These are phyloP conservation scores for Macquaria australasica DNA, from an alignment of 2,113 vertebrate genomes.

Conservation along the genomic window DNA sequence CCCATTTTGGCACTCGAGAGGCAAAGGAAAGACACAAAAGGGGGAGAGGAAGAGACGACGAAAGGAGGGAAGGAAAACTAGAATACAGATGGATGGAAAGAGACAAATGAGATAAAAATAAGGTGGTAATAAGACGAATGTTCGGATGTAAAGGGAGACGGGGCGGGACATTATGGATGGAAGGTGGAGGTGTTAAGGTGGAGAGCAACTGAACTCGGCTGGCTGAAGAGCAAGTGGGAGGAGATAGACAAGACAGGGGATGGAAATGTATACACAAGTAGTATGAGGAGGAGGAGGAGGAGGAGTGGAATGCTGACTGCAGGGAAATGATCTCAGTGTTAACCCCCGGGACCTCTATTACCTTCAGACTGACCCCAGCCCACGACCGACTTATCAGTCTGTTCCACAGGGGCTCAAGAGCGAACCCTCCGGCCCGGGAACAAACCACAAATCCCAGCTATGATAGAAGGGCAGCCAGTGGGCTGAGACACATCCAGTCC, in stretches of 20 bases:
- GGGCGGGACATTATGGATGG: not conserved
- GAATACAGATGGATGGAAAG: conserved; percentile 33
- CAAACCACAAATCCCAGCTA: conserved; percentile 10
- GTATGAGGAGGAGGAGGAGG: not conserved
- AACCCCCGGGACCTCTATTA: conserved; percentile 66
- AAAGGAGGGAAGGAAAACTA: conserved; percentile 19
- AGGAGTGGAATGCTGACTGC: conserved; percentile 44
- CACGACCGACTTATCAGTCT: conserved; percentile 36
- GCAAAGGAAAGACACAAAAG: conserved; percentile 52
- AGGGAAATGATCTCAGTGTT: conserved; percentile 54
- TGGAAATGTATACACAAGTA: conserved; percentile 11
- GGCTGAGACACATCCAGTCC: not conserved
- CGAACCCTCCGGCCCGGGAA: not conserved
- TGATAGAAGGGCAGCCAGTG: not conserved
- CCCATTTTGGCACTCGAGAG: conserved; percentile 51
- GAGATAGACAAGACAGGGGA: conserved; percentile 8
- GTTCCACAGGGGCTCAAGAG: conserved; percentile 35
- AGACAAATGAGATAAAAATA: not conserved
- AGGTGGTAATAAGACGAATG: conserved; percentile 4
- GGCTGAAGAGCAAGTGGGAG: conserved; percentile 39
- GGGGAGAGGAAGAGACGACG: conserved; percentile 1
- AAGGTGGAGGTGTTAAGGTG: conserved; percentile 21
- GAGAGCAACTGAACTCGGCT: conserved; percentile 4
- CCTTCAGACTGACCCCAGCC: conserved; percentile 48
- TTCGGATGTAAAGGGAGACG: not conserved